Evolutionary conservation across 2,888 invertebrate species (phyloP).

Genomic region (Ptychoptera contaminata): DNA sequence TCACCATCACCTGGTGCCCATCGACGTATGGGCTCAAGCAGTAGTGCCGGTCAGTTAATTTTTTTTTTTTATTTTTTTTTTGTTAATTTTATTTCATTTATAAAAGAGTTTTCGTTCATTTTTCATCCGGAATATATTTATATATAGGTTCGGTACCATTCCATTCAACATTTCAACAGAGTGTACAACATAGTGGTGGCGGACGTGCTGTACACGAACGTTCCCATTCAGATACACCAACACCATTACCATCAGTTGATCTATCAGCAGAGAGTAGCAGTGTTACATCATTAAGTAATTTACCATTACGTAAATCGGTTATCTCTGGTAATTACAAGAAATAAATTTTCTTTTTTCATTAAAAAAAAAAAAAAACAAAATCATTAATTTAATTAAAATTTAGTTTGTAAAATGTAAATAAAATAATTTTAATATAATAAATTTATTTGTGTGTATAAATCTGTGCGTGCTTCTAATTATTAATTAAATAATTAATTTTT

Average conservation of each 20-base stretch:
- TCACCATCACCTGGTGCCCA: conserved; percentile 37
- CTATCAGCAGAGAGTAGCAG: conserved; percentile 90
- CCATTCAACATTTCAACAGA: conserved; percentile 9
- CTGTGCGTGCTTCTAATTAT: too few species aligned
- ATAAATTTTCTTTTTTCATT: too few species aligned
- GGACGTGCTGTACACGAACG: conserved; percentile 66
- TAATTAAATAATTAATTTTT: too few species aligned
- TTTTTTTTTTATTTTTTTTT: too few species aligned
- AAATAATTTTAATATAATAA: too few species aligned
- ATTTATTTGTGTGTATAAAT: too few species aligned
- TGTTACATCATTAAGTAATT: conserved; percentile 80
- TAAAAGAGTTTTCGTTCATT: not conserved
- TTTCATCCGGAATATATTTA: too few species aligned
- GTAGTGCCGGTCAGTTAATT: conserved; percentile 20
- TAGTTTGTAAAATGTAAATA: too few species aligned
- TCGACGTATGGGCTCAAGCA: conserved; percentile 42
- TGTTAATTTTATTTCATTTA: not conserved
- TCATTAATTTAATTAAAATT: too few species aligned
- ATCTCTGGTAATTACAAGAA: conserved; percentile 52
- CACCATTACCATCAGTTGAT: conserved; percentile 70
- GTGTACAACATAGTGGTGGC: conserved; percentile 32
- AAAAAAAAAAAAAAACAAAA: too few species aligned
- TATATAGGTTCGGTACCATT: conserved; percentile 11
- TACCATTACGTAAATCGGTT: conserved; percentile 70
- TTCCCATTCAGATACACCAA: conserved; percentile 79